Evolutionary conservation across 2,113 vertebrate genomes (phyloP).

Genomic region (Sitta europaea): DNA sequence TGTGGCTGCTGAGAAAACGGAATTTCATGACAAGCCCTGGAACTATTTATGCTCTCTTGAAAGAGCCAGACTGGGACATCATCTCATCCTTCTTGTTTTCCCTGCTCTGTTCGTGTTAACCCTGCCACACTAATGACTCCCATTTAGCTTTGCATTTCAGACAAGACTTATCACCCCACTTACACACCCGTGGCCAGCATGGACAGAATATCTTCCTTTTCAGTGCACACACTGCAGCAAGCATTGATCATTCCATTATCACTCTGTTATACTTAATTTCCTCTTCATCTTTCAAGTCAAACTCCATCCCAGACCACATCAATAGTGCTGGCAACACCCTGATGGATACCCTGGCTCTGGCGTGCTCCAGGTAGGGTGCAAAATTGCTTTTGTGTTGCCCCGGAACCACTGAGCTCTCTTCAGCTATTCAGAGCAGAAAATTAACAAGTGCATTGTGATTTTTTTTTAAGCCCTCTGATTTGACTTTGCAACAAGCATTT

Average conservation of each 20-base stretch:
- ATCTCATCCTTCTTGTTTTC: background rate
- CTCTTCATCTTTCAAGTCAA: slow-evolving; percentile 32
- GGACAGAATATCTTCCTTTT: background rate
- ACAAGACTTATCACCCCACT: background rate
- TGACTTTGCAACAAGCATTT: background rate
- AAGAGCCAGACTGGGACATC: background rate
- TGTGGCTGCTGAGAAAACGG: background rate
- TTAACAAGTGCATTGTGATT: background rate
- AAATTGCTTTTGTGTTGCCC: background rate
- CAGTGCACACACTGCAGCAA: background rate
- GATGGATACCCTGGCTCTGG: background rate
- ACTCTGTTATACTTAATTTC: slow-evolving; percentile 28
- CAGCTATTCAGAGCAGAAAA: background rate
- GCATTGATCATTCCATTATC: slow-evolving; percentile 44
- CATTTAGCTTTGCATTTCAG: background rate
- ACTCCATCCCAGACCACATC: background rate
- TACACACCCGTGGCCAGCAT: background rate
- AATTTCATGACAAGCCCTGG: background rate
- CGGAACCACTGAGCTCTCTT: background rate
- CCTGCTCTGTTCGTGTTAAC: background rate
- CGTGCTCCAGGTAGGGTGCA: background rate
- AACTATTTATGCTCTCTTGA: background rate
- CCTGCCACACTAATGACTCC: background rate
- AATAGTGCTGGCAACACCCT: background rate
- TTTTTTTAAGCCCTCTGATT: background rate